A percentile compares a stretch with the other conserved stretches of the same genome.
These are phyloP conservation scores for Xerus rutilus DNA, from an alignment of 2,797 vertebrate genomes.

Conservation along the genomic window DNA sequence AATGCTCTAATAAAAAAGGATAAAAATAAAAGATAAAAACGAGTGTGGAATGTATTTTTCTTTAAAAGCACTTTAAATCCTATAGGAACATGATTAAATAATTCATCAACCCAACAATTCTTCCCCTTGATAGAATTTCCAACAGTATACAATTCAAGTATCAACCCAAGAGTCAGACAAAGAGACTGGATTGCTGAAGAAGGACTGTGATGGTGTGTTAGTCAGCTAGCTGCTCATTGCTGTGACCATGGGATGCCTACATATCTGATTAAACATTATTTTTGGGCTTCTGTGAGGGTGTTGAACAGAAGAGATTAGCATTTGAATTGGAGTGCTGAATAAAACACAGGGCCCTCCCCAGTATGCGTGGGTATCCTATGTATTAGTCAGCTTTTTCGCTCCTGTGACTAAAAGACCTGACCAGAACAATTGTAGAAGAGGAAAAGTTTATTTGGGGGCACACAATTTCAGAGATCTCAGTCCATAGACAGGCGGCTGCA, in stretches of 20 bases:
- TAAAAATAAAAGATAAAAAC: background rate
- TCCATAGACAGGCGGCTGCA: too few relatives aligned
- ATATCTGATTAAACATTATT: background rate
- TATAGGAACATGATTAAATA: background rate
- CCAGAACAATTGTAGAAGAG: too few relatives aligned
- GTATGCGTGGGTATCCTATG: too few relatives aligned
- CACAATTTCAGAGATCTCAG: too few relatives aligned
- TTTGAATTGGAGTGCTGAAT: background rate
- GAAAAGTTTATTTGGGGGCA: too few relatives aligned
- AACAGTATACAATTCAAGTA: background rate
- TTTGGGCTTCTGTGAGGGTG: background rate
- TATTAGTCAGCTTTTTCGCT: too few relatives aligned
- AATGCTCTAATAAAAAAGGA: too few relatives aligned
- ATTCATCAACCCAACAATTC: background rate
- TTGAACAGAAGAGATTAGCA: background rate
- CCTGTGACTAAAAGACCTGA: too few relatives aligned
- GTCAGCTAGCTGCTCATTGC: background rate
- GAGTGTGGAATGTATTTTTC: background rate
- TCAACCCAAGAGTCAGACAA: background rate
- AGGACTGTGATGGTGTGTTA: background rate
- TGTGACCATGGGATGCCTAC: background rate
- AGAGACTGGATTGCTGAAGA: background rate
- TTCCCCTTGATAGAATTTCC: background rate
- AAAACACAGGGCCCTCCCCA: background rate
- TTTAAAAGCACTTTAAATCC: background rate